Evolutionary conservation across 2,888 invertebrate genomes (phyloP), one percentile per base, ranked within the genome.

Genomic region (Chaetoderma sp.): DNA sequence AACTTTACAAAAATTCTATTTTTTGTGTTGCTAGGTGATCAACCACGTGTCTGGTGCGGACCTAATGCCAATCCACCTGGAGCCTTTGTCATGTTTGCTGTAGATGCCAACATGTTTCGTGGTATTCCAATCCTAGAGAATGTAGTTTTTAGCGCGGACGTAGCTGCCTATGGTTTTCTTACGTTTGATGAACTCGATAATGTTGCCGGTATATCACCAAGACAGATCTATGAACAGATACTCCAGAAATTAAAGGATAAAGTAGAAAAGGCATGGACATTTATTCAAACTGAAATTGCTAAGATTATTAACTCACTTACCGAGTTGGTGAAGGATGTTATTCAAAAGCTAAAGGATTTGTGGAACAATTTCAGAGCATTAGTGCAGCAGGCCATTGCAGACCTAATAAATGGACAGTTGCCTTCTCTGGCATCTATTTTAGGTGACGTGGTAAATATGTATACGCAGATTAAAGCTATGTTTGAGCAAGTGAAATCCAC

Each of bases 61-160:
- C 52, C 52, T 2, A 21, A 3, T 6, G 52, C 52, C 16, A 52
- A 52, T 52, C 52, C 52, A 3, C 52, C 52, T 30, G 52, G 52
- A 21, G 2, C 32, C 13, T 52, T 52, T 33, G 32, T 33, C 52
- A 30, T 18, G 2, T 28, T 52, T 2, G 28, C 32, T 8, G 52
- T 52, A 3, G 52, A 52, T 33, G 52, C 30, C 16, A 52, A 52
- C 10, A 28, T 52, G 4, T n/a, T 30, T 2, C 52, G 28, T 28
- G 52, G 52, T 2, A 18, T 52, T n/a, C 52, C 52, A 4, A 21
- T 52, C 32, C 28, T 52, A 10, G 32, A 52, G 16, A 33, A 52
- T 52, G n/a, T n/a, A n/a, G n/a, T n/a, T n/a, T n/a, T n/a, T n/a
- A n/a, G n/a, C n/a, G n/a, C n/a, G n/a, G n/a, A n/a, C n/a, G n/a